These are phyloP conservation scores for Acanthopagrus latus DNA, from an alignment of 2,797 vertebrate species.

Conservation along the genomic window DNA sequence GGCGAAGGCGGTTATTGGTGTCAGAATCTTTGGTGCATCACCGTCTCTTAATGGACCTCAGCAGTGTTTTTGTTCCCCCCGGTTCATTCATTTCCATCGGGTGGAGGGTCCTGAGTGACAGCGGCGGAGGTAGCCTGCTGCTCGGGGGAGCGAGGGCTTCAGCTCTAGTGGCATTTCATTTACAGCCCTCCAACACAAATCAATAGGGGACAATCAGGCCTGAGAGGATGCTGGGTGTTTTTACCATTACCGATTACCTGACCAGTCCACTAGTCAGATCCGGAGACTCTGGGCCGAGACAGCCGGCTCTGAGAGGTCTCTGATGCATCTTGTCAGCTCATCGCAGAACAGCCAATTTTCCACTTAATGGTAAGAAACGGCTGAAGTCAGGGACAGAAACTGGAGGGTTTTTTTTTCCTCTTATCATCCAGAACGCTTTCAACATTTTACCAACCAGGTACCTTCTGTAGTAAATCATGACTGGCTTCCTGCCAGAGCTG, in stretches of 20 bases:
- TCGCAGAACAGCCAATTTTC: neutral
- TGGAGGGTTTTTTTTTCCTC: neutral
- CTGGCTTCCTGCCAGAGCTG: constrained; percentile 18
- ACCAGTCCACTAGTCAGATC: neutral
- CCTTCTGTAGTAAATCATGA: neutral
- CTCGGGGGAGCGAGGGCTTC: neutral
- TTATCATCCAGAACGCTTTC: neutral
- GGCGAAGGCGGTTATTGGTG: neutral
- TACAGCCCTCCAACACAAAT: constrained; percentile 51
- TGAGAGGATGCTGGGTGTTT: constrained; percentile 27
- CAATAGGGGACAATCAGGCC: constrained; percentile 42
- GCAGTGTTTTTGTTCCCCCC: constrained; percentile 1
- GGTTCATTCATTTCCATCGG: constrained; percentile 27
- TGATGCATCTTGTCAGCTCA: neutral
- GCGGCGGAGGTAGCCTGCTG: constrained; percentile 30
- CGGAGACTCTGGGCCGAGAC: neutral
- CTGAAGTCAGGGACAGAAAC: constrained; percentile 1
- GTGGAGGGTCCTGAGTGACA: constrained; percentile 33
- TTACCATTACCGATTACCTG: constrained; percentile 41
- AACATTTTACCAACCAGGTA: neutral
- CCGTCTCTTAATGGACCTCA: constrained; percentile 23
- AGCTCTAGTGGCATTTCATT: constrained; percentile 55
- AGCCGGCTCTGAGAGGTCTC: neutral
- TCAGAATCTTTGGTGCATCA: constrained; percentile 19
- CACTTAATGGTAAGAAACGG: constrained; percentile 11